Evolutionary conservation across 1,140 invertebrate species (phyloP), one percentile per base, ranked within the genome.

Genomic region (Augochlora pura): DNA sequence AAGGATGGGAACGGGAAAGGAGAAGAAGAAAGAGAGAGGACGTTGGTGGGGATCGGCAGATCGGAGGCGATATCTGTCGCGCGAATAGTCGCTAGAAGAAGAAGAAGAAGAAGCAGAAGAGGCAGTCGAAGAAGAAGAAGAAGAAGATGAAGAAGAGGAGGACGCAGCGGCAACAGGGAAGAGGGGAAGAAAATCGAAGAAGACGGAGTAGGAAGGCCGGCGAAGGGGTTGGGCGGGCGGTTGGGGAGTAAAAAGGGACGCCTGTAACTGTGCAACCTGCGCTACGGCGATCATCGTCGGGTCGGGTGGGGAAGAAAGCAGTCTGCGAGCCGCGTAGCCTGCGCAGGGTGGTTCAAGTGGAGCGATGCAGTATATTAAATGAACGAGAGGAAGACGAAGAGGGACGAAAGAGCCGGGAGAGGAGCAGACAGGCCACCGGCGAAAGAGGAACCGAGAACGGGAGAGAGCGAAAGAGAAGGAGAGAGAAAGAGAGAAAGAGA

Each of bases 271-370:
- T 46, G 52, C 63, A 77, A 65, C 72, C 67, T 80, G 25, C 38
- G 72, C 25, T 8, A 21, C 42, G 66, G 60, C 60, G 38, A 63
- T n/a, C 65, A 14, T 57, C 39, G 49, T 69, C 21, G 46, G 38
- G 52, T 5, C 2, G 21, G 63, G 52, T 21, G 7, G 8, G 32
- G 8, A n/a, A 42, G 39, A 66, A 65, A n/a, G 25, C 23, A 52
- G 69, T 27, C 52, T 27, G 52, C 32, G 32, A 66, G 54, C 12
- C 52, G 21, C 52, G 21, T 16, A 21, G 66, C 23, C 32, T 46
- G 62, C 39, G 57, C 42, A 66, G 83, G 78, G 69, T 85, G 73
- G 84, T 64, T 84, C 49, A 67, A 84, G 78, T 74, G 69, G 68
- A 81, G 78, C 77, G 82, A 81, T 60, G 76, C 71, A 42, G 66